Conservation (phyloP, 1,140 invertebrate species). For the Gonatopus flavifemur region DNA sequence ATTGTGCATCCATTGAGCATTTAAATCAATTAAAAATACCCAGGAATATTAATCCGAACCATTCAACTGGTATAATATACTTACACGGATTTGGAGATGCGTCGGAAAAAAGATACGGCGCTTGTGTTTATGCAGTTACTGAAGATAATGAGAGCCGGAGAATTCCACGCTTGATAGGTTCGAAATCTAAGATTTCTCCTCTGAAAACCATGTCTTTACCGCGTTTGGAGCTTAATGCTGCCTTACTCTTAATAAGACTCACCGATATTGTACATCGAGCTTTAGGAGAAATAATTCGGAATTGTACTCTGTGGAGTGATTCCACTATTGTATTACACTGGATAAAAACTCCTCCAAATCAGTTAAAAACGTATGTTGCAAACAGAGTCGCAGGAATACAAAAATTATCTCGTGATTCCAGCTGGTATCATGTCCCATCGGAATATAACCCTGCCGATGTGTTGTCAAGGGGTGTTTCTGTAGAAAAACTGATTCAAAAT, state of each 20-base stretch:
- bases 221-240: conserved; percentile 24
- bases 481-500: conserved; percentile 13
- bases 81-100: conserved; percentile 35
- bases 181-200: conserved; percentile 32
- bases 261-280: not conserved
- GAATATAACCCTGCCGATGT: conserved; percentile 51
- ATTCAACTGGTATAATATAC: conserved; percentile 1
- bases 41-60: not conserved
- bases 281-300: not conserved
- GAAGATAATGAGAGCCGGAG: not conserved
- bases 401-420: conserved; percentile 21
- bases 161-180: conserved; percentile 9
- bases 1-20: conserved; percentile 7
- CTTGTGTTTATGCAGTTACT: conserved; percentile 15
- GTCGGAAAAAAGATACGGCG: conserved; percentile 24
- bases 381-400: conserved; percentile 30
- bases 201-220: conserved; percentile 36
- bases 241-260: conserved; percentile 17
- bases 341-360: conserved; percentile 7
- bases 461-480: conserved; percentile 42
- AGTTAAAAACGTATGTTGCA: conserved; percentile 3
- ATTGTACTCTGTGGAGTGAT: conserved; percentile 18
- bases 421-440: conserved; percentile 39
- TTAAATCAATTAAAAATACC: conserved; percentile 19
- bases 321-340: conserved; percentile 26